Evolutionary conservation across 2,888 invertebrate genomes (phyloP).

Genomic region (Hipparchia sbordonii): DNA sequence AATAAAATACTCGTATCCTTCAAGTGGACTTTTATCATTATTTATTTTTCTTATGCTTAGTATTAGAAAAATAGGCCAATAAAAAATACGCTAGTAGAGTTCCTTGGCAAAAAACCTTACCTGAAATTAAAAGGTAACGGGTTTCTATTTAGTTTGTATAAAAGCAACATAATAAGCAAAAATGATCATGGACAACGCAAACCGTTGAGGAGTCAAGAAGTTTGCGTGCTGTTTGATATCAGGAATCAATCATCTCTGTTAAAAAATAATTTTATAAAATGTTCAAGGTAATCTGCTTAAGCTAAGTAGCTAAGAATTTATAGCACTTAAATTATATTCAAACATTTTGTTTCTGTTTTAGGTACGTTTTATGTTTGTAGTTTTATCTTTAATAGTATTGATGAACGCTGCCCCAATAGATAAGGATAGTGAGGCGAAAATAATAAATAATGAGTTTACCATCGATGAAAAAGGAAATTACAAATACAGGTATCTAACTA

Average conservation of each 20-base stretch:
- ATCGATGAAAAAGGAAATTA: slow-evolving; percentile 14
- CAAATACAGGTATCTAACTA: slow-evolving; percentile 1
- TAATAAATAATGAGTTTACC: slow-evolving; percentile 6
- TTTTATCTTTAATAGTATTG: not conserved
- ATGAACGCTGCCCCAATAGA: slow-evolving; percentile 3
- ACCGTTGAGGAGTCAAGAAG: not conserved
- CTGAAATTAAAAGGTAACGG: not conserved
- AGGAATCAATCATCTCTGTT: not conserved
- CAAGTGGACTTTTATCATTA: no score
- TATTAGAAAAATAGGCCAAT: no score
- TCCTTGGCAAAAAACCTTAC: no score
- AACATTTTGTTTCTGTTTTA: not conserved
- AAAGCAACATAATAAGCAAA: not conserved
- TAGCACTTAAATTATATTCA: not conserved
- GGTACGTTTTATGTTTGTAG: not conserved
- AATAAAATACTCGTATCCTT: no score
- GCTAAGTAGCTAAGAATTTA: not conserved
- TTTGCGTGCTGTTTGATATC: not conserved
- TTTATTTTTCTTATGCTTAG: no score
- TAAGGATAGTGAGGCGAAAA: slow-evolving; percentile 9
- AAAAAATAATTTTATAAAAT: not conserved
- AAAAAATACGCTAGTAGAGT: no score
- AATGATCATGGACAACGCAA: not conserved
- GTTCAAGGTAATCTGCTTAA: slow-evolving; percentile 7
- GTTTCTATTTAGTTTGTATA: not conserved